phyloP scores from a whole-genome alignment of 1,140 invertebrate genomes.

The Theocolax elegans region DNA sequence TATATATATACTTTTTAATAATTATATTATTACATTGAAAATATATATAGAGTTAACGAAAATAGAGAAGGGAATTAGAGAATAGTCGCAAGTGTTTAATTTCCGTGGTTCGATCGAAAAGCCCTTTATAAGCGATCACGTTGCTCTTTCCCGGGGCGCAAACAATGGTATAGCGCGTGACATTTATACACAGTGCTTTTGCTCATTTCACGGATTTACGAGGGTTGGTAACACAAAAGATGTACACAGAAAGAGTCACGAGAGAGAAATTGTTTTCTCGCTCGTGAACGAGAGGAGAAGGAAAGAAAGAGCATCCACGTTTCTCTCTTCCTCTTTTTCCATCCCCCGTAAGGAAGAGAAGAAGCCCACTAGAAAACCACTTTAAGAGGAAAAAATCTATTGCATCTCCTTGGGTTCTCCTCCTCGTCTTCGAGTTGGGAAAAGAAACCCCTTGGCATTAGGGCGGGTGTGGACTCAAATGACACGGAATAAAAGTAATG shows the following conservation, averaged over 20 bases:
- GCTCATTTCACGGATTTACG: conserved; percentile 41
- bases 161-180: conserved; percentile 38
- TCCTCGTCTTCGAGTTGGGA: conserved; percentile 20
- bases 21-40: too few relatives aligned
- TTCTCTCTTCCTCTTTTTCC: neutral
- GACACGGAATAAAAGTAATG: conserved; percentile 70
- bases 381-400: conserved; percentile 58
- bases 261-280: conserved; percentile 32
- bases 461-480: conserved; percentile 65
- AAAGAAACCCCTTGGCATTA: conserved; percentile 12
- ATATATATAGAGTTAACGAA: too few relatives aligned
- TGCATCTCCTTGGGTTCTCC: conserved; percentile 50
- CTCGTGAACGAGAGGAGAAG: neutral
- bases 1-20: too few relatives aligned
- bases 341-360: neutral
- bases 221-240: conserved; percentile 33
- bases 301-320: neutral
- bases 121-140: conserved; percentile 23
- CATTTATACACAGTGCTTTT: conserved; percentile 33
- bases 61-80: neutral
- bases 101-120: neutral
- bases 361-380: conserved; percentile 25
- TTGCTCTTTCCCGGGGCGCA: neutral
- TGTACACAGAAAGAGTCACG: conserved; percentile 3
- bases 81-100: neutral